Percentiles rank a stretch among this genome's conserved stretches.
Evolutionary conservation across 2,113 vertebrate species (phyloP).

Genomic region (Anoplopoma fimbria): DNA sequence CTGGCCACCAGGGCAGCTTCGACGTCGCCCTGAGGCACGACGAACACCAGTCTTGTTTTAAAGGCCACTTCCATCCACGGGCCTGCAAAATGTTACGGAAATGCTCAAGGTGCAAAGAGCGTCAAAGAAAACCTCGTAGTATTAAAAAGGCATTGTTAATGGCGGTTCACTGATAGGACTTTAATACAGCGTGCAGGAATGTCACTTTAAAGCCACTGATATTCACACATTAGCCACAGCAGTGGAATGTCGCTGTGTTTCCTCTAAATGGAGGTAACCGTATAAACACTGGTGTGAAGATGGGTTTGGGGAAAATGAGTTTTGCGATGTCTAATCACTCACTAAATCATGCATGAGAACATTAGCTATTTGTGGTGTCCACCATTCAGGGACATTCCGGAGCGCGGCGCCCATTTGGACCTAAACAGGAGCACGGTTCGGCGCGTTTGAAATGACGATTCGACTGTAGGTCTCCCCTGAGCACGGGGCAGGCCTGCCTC

Average conservation of each 20-base stretch:
- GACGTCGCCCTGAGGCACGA: not conserved
- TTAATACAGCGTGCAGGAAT: slow-evolving; percentile 20
- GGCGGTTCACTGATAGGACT: slow-evolving; percentile 1
- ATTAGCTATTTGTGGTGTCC: slow-evolving; percentile 72
- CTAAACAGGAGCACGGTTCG: slow-evolving; percentile 65
- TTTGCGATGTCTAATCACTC: slow-evolving; percentile 73
- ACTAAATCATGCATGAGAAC: slow-evolving; percentile 77
- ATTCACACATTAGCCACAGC: slow-evolving; percentile 30
- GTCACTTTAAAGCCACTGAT: slow-evolving; percentile 33
- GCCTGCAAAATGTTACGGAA: not conserved
- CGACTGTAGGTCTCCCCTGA: slow-evolving; percentile 53
- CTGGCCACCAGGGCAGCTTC: slow-evolving; percentile 14
- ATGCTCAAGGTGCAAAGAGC: not conserved
- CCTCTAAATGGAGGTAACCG: slow-evolving; percentile 57
- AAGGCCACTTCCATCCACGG: not conserved
- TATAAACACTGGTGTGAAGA: slow-evolving; percentile 66
- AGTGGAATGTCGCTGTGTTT: slow-evolving; percentile 3
- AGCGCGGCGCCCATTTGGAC: slow-evolving; percentile 63
- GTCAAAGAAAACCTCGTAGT: not conserved
- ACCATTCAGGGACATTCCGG: slow-evolving; percentile 68
- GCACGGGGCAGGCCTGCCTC: slow-evolving; percentile 54
- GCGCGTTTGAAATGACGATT: slow-evolving; percentile 65
- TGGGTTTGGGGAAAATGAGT: slow-evolving; percentile 57
- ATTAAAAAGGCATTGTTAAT: slow-evolving; percentile 36
- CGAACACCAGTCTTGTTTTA: not conserved